Conservation (phyloP, 2,797 vertebrate genomes). For the Lutra lutra region DNA sequence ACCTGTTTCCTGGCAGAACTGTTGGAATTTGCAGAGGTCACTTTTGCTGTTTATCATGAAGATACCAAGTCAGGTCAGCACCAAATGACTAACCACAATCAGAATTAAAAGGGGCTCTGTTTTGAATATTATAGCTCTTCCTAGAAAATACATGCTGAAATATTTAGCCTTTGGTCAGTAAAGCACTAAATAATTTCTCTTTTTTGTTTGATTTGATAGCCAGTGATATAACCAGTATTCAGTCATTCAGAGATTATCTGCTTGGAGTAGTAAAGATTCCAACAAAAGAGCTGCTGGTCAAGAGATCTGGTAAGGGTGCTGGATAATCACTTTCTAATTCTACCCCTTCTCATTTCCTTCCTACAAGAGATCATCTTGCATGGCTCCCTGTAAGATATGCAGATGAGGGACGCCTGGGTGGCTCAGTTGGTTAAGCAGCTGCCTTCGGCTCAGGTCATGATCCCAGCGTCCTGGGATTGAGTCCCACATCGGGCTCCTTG, state of each 20-base stretch:
- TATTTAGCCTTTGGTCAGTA: slow-evolving; percentile 13
- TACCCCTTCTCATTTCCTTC: background rate
- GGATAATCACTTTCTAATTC: slow-evolving; percentile 1
- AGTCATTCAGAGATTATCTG: slow-evolving; percentile 79
- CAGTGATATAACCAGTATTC: slow-evolving; percentile 53
- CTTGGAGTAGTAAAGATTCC: slow-evolving; percentile 87
- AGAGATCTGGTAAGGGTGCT: slow-evolving; percentile 86
- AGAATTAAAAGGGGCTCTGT: slow-evolving; percentile 4
- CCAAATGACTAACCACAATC: background rate
- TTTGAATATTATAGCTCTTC: slow-evolving; percentile 13
- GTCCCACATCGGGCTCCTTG: too few species aligned
- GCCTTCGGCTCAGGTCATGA: too few species aligned
- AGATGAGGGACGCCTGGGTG: too few species aligned
- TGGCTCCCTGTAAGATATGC: background rate
- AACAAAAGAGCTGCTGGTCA: slow-evolving; percentile 85
- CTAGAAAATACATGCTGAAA: background rate
- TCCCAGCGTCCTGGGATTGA: too few species aligned
- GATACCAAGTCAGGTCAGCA: slow-evolving; percentile 84
- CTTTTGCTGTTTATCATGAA: slow-evolving; percentile 93
- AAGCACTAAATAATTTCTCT: slow-evolving; percentile 42
- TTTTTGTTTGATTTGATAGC: slow-evolving; percentile 76
- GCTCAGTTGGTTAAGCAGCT: too few species aligned
- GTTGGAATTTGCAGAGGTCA: slow-evolving; percentile 88
- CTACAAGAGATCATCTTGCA: background rate
- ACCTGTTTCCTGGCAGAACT: slow-evolving; percentile 93